These are phyloP conservation scores for Empidonax alnorum DNA, from an alignment of 2,113 vertebrate genomes.

Conservation along the genomic window DNA sequence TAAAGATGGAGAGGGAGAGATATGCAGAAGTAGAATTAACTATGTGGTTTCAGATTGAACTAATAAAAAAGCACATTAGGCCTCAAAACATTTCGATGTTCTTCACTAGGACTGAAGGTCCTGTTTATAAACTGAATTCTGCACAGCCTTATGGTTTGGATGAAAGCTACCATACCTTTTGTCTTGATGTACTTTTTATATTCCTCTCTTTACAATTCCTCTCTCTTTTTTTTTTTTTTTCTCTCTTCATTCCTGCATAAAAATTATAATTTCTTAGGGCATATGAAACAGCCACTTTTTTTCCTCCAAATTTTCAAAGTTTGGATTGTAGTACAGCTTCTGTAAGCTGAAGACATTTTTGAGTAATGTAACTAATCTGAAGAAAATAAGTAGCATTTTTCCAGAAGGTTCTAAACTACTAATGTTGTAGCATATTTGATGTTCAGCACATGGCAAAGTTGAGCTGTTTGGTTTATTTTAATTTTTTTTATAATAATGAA, in stretches of 20 bases:
- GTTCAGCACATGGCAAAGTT: background rate
- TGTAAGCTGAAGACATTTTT: background rate
- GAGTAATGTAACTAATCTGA: background rate
- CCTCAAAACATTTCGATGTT: background rate
- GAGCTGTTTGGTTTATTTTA: background rate
- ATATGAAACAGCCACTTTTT: background rate
- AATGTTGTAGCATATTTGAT: background rate
- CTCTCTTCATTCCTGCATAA: background rate
- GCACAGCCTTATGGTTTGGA: background rate
- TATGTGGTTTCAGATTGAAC: background rate
- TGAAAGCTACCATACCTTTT: background rate
- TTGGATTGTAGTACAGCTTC: background rate
- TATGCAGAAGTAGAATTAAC: background rate
- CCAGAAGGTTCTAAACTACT: background rate
- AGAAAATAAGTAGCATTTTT: background rate
- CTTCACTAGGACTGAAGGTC: background rate
- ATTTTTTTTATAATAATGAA: background rate
- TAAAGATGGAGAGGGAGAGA: background rate
- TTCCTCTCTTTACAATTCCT: background rate
- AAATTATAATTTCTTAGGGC: background rate
- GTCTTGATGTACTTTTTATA: background rate
- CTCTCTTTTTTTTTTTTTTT: background rate
- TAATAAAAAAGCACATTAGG: fast-evolving
- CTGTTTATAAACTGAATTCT: background rate
- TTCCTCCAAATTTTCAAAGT: background rate